Base-by-base conservation (phyloP, 23 tunicate genomes). In the Styela clava region DNA sequence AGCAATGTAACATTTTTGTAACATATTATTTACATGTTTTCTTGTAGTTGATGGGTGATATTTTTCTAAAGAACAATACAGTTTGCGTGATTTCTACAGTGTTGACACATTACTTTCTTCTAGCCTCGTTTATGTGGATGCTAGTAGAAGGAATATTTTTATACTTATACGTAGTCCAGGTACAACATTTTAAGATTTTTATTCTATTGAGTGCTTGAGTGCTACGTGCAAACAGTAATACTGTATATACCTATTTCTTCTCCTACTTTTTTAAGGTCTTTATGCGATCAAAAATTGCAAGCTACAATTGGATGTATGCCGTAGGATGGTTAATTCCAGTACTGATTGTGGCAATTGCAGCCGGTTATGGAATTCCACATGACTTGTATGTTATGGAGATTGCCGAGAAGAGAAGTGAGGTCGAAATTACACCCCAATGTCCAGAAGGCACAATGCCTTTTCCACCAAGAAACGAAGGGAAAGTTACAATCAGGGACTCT, bases 131-230 rank as follows among this genome's bases (percentile, higher is more conserved):
- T 61, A 86, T 91, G 88, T 91, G 91, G 91, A 91, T 91, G 97
- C 79, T 91, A 31, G 86, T 91, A 20, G 97, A 91, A 86, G 97
- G 97, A 79, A 86, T 91, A n/a, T 91, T 91, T 72, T 88, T 91
- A 19, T 91, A 91, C 51, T 61, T 86, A 25, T 91, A 91, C 52
- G 97, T 91, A 1, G 84, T 91, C 24, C 97, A 91, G 88, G 97
- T 91, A 37, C n/a, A n/a, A n/a, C n/a, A n/a, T n/a, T n/a, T n/a
- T n/a, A n/a, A n/a, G n/a, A n/a, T n/a, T n/a, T n/a, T n/a, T n/a
- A n/a, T n/a, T n/a, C n/a, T n/a, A n/a, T n/a, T n/a, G n/a, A n/a
- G n/a, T n/a, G n/a, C n/a, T n/a, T n/a, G n/a, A n/a, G n/a, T n/a
- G n/a, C n/a, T n/a, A n/a, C n/a, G 20, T 56, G 20, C 63, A 56